Evolutionary conservation across 2,797 vertebrate genomes (phyloP).

Genomic region (Hozukius guyotensis): DNA sequence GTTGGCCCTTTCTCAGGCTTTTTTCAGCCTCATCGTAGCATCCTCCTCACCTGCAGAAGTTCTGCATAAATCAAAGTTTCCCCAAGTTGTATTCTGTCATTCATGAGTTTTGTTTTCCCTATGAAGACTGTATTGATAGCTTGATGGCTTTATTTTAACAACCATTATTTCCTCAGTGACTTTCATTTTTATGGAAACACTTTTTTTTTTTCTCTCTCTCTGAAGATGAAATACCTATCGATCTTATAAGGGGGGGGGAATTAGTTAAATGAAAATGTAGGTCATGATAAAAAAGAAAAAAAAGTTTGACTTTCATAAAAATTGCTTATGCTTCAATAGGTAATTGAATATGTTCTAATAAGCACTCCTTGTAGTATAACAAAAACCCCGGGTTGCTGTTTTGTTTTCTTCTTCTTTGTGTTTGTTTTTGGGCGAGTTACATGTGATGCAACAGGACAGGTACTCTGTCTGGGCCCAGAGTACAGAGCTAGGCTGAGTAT

Average conservation of each 20-base stretch:
- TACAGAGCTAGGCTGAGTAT: constrained; percentile 62
- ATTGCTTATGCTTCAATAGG: constrained; percentile 66
- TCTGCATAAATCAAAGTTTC: constrained; percentile 40
- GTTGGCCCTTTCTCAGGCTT: constrained; percentile 57
- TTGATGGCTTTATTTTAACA: constrained; percentile 70
- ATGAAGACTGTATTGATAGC: constrained; percentile 62
- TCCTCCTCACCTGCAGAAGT: constrained; percentile 44
- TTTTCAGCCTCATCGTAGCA: constrained; percentile 70
- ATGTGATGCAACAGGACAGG: constrained; percentile 57
- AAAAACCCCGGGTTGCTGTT: constrained; percentile 53
- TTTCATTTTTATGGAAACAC: constrained; percentile 42
- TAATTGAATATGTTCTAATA: constrained; percentile 70
- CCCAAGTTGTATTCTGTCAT: constrained; percentile 40
- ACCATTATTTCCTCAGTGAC: constrained; percentile 59
- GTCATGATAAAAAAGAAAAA: constrained; percentile 44
- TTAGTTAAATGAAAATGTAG: constrained; percentile 50
- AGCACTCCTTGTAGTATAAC: constrained; percentile 78
- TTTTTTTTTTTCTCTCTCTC: constrained; percentile 6
- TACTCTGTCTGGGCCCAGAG: constrained; percentile 75
- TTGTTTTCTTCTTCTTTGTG: background rate
- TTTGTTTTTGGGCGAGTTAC: constrained; percentile 53
- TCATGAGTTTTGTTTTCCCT: constrained; percentile 59
- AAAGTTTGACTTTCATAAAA: constrained; percentile 62
- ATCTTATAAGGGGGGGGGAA: constrained; percentile 14
- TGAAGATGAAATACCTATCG: constrained; percentile 22